Evolutionary conservation across 2,113 vertebrate genomes (phyloP), one percentile per base, ranked within the genome.

Genomic region (Triplophysa rosa): DNA sequence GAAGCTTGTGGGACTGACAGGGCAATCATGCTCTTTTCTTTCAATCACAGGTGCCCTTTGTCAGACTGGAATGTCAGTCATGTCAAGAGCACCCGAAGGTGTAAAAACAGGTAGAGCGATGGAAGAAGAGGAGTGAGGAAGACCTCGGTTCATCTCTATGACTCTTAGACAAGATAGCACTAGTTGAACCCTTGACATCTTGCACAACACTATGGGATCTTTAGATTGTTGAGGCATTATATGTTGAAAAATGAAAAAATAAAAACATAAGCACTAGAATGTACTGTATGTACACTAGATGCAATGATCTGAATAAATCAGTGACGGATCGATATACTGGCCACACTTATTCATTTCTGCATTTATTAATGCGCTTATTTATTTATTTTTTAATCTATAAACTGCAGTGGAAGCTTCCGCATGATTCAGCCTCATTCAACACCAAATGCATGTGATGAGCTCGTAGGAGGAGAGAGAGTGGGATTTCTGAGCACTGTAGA

Each of bases 51-150:
- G 78, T n/a, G 67, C 67, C 23, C 71, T 76, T 77, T 83, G 84
- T 83, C 84, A 82, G 56, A 19, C 71, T 81, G 71, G 79, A 83
- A 86, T 83, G 82, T 68, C 81, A 67, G 67, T 83, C 82, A 78
- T 77, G 82, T 77, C 42, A 74, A 81, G 65, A 79, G 74, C 40
- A 81, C 82, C 76, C 70, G 61, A 72, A 61, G 82, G 82, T 82
- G 79, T 63, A 65, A 79, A 81, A 82, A 86, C 84, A 83, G 84
- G 84, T 86, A 86, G 67, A 81, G 84, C 71, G 21, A 58, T 83
- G 37, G 58, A 75, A 29, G 56, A 56, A 9, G 61, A 33, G 26
- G 37, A 33, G 9, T 10, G 24, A 72, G 24, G 72, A 61, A 56
- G 59, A 45, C 49, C 26, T 7, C 8, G 8, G 54, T 58, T n/a